These are phyloP conservation scores for Gopherus evgoodei DNA, from an alignment of 2,113 vertebrate species.

Conservation along the genomic window DNA sequence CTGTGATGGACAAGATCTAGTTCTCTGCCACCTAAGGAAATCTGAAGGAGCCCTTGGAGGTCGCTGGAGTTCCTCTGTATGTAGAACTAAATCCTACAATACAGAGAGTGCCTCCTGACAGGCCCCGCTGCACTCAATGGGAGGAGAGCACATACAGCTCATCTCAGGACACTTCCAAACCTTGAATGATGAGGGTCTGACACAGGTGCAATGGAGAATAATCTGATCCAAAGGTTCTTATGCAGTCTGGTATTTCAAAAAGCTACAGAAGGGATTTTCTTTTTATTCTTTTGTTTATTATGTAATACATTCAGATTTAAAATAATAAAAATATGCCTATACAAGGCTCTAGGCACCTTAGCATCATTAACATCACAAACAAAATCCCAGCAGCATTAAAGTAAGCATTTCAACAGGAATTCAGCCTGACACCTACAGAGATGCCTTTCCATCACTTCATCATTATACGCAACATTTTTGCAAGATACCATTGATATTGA, in stretches of 20 bases:
- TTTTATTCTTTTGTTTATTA: background rate
- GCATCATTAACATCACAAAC: background rate
- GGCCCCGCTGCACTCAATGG: background rate
- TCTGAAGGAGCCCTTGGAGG: background rate
- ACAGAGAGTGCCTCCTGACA: background rate
- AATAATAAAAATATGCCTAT: background rate
- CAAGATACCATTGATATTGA: background rate
- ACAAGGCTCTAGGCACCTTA: background rate
- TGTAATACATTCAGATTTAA: background rate
- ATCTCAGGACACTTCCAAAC: background rate
- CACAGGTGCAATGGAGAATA: background rate
- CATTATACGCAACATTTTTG: background rate
- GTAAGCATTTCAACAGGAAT: background rate
- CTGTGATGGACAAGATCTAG: background rate
- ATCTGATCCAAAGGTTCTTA: background rate
- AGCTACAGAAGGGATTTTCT: background rate
- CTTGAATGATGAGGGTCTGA: background rate
- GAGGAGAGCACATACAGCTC: background rate
- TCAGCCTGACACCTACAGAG: background rate
- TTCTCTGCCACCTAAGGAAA: background rate
- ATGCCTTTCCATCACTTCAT: background rate
- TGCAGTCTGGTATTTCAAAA: background rate
- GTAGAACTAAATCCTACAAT: background rate
- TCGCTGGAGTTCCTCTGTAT: no score
- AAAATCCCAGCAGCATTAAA: background rate